Evolutionary conservation across 2,113 vertebrate genomes (phyloP).

Genomic region (Pomatorhinus ruficollis): DNA sequence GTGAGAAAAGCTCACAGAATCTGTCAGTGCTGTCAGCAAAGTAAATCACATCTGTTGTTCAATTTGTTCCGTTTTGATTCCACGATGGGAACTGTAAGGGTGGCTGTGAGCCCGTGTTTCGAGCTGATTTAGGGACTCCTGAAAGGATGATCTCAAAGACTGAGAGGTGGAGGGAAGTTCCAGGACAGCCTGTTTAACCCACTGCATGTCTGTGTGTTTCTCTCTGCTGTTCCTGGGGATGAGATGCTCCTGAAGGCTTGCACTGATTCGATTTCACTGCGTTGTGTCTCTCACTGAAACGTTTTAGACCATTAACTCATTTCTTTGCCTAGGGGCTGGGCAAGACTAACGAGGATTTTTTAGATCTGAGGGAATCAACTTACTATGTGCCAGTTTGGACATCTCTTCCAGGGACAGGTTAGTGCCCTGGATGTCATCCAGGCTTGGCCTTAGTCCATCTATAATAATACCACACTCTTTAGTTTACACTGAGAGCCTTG

Average conservation of each 20-base stretch:
- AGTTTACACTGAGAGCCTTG: not conserved
- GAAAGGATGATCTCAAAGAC: not conserved
- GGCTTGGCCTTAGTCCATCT: not conserved
- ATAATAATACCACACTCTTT: not conserved
- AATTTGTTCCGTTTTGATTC: not conserved
- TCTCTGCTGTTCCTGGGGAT: not conserved
- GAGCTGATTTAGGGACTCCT: not conserved
- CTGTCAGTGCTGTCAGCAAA: conserved; percentile 49
- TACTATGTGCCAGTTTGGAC: not conserved
- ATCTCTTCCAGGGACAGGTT: conserved; percentile 14
- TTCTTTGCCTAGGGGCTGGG: not conserved
- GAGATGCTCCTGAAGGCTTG: not conserved
- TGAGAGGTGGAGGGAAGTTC: not conserved
- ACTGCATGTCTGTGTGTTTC: not conserved
- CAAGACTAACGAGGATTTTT: not conserved
- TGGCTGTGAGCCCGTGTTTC: not conserved
- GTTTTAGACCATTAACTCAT: not conserved
- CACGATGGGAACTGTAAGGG: not conserved
- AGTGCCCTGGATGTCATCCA: not conserved
- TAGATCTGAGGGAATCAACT: not conserved
- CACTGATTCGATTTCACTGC: not conserved
- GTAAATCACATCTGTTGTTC: conserved; percentile 47
- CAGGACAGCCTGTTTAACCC: not conserved
- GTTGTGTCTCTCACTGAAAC: not conserved
- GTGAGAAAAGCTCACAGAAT: conserved; percentile 59